Evolutionary conservation across 2,113 vertebrate species (phyloP).

Genomic region (Equus quagga): DNA sequence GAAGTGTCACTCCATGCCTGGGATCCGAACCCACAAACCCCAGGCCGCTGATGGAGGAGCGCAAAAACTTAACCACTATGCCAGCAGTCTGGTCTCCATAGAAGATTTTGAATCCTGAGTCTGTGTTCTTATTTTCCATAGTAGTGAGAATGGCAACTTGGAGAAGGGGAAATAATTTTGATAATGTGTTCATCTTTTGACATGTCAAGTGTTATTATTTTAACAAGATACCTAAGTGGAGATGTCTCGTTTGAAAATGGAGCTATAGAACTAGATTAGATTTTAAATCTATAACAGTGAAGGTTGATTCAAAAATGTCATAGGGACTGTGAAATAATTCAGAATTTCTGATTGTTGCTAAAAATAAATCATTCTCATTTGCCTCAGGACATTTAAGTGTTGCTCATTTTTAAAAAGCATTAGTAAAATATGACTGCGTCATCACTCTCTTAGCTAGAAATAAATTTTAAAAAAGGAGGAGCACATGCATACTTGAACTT

Average conservation of each 20-base stretch:
- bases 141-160: not conserved
- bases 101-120: not conserved
- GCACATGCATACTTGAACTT: not conserved
- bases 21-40: too few relatives aligned
- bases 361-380: slow-evolving; percentile 51
- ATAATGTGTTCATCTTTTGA: not conserved
- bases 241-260: not conserved
- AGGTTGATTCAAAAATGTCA: slow-evolving; percentile 24
- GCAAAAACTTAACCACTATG: too few relatives aligned
- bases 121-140: not conserved
- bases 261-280: not conserved
- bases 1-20: too few relatives aligned
- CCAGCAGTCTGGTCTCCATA: too few relatives aligned
- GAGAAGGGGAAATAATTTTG: not conserved
- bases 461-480: not conserved
- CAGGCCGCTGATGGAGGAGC: too few relatives aligned
- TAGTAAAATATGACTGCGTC: not conserved
- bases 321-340: not conserved
- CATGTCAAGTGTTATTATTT: not conserved
- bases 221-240: not conserved
- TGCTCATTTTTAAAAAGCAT: not conserved
- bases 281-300: slow-evolving; percentile 40
- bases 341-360: slow-evolving; percentile 39
- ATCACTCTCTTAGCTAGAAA: not conserved
- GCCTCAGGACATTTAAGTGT: not conserved